Evolutionary conservation across 2,797 vertebrate species (phyloP), one percentile per base, ranked within the genome.

Genomic region (Gallinago nigripennis): DNA sequence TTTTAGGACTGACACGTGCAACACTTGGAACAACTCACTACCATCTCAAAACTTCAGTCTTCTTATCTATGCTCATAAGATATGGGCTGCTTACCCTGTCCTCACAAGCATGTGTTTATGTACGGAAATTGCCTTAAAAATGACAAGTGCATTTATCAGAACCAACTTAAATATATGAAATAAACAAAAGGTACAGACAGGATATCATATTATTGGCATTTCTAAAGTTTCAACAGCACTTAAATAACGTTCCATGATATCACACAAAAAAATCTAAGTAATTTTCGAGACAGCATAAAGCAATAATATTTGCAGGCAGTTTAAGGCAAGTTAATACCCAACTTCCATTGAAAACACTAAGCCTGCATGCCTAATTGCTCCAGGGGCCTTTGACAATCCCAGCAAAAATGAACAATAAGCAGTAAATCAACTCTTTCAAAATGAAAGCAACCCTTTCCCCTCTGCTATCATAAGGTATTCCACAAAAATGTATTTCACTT

Each of bases 251-350:
- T 81, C 45, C 45, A 50, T 14, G 53, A n/a, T 35, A 81, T 43
- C 66, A 35, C 37, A 84, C 18, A 31, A 4, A 68, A 72, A 66
- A 85, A 82, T 57, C 66, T 56, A 66, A 87, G 16, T 45, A 43
- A 77, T 77, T 85, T 89, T 80, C 65, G 63, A 91, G 75, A 61
- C 31, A 43, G 27, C 11, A 64, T n/a, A 89, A 53, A 78, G 35
- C 80, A 90, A 9, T 66, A 81, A 63, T 72, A 82, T 61, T 71
- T 65, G 66, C 54, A 86, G 84, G 53, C 48, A 88, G 31, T 86
- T 88, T 64, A 78, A 35, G 84, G 68, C 72, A 89, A 90, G 53
- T 88, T 82, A 82, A 92, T 94, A 87, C n/a, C 48, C 51, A 94
- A 1, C n/a, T 82, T 77, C 51, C 43, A 92, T 3, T 84, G 56